Base-by-base conservation (phyloP, 2,888 invertebrate species). In the Drosophila mettleri region DNA sequence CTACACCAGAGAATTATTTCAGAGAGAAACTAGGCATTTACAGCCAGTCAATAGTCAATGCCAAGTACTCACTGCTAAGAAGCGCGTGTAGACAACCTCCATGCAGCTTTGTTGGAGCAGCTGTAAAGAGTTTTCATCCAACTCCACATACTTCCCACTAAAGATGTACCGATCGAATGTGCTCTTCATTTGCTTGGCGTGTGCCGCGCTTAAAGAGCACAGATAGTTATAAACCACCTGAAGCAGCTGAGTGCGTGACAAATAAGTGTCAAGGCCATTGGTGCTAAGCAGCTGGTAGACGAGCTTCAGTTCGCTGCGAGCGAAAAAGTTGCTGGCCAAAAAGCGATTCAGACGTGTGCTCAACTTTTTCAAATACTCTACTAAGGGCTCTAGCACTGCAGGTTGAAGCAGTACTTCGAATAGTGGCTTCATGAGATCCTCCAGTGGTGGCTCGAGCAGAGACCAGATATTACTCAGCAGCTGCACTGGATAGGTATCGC, bases 81-180 rank as follows among this genome's bases (percentile, higher is more conserved):
- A 81, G 45, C 92, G 82, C 88, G 93, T 88, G 89, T 93, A 81
- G 91, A 94, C 90, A 90, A 94, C 62, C 85, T 85, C 88, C 91
- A 94, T 48, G 93, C 94, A 78, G 89, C 92, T 72, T 91, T 93
- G 72, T 91, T 93, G 93, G 57, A 95, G 92, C 77, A 94, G 92
- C 74, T 93, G 92, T 69, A 91, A 69, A 0, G 95, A 90, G 22
- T 94, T 91, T 57, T 93, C 92, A 74, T 94, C 94, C 54, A 94
- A 93, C 43, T 94, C 93, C 5, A 86, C 74, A 93, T 94, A 95
- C 33, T 93, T 86, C 12, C 93, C 92, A 88, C 94, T 94, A 78
- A 95, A 95, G 18, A 95, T 93, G 10, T 95, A 93, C 58, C 93
- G 93, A 41, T 93, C 92, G 54, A 95, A 94, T 9, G 95, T 86